These are phyloP conservation scores for Drosophila nr. fundita DNA, from an alignment of 2,888 invertebrate genomes.

Conservation along the genomic window DNA sequence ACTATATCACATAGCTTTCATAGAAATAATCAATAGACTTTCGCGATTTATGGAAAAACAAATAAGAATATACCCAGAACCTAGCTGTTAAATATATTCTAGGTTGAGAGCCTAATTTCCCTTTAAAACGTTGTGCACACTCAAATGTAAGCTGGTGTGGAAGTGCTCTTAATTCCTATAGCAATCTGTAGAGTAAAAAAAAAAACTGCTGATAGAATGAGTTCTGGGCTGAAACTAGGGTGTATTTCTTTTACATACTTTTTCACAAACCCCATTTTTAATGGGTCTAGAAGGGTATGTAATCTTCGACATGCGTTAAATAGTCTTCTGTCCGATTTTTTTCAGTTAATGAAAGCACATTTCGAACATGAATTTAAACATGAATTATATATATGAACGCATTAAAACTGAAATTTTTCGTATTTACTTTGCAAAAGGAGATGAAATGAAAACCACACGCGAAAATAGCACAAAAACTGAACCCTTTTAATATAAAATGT, in stretches of 20 bases:
- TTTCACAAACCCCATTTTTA: neutral
- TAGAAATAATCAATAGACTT: neutral
- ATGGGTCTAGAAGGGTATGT: neutral
- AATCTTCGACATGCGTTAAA: neutral
- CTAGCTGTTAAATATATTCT: neutral
- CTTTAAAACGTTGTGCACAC: neutral
- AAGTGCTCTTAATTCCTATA: neutral
- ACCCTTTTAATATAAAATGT: slow-evolving; percentile 40
- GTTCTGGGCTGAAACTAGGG: neutral
- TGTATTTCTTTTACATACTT: neutral
- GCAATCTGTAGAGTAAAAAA: neutral
- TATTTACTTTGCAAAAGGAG: neutral
- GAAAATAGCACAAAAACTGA: slow-evolving; percentile 29
- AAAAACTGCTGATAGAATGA: neutral
- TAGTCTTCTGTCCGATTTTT: neutral
- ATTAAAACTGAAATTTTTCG: neutral
- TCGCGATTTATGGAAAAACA: neutral
- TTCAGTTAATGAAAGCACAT: neutral
- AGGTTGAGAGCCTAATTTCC: neutral
- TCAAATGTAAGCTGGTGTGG: neutral
- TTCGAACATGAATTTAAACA: neutral
- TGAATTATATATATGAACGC: neutral
- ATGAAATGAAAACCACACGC: slow-evolving; percentile 4
- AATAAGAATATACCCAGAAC: neutral
- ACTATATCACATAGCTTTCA: neutral